Evolutionary conservation across 1,140 invertebrate species (phyloP), one percentile per base, ranked within the genome.

Genomic region (Phthorimaea operculella): DNA sequence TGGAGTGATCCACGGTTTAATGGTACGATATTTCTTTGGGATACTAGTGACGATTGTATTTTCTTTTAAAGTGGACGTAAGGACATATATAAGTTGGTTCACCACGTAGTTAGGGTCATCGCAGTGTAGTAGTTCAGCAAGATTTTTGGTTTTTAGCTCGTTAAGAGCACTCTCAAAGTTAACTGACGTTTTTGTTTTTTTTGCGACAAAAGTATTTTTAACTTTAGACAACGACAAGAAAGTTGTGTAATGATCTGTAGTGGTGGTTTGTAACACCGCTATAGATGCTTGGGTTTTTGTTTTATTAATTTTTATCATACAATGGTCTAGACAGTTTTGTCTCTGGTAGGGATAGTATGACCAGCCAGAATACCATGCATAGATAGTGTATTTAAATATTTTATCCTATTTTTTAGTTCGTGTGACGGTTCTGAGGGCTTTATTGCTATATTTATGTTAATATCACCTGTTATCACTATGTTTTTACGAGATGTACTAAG

Each of bases 371-470:
- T 8, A 9, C 62, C 59, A 28, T 65, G 45, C 9, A 33, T 8
- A 5, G 60, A 49, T 33, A 63, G 21, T 57, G 62, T 67, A 48
- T 64, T 64, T 21, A 70, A 21, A 54, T 70, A 70, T 8, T 44
- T 55, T 11, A 51, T 4, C 34, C 62, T 62, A 49, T 70, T 70
- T 10, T 51, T 59, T 11, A 12, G 18, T 17, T 70, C 62, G 7
- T 54, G 49, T 12, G 36, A 7, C n/a, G 33, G 42, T 51, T 64
- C 60, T 11, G 34, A 48, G 9, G n/a, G 10, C 33, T 54, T 62
- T 16, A 4, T 0, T 12, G 55, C 61, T 16, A 66, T 33, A 15
- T 63, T 66, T 21, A 68, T 68, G 55, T 68, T 69, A 34, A 69
- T 60, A 52, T 67, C 64, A 12, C 62, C 62, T 5, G 55, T 48